Base-by-base conservation (phyloP, 2,113 vertebrate species). In the Octodon degus region DNA sequence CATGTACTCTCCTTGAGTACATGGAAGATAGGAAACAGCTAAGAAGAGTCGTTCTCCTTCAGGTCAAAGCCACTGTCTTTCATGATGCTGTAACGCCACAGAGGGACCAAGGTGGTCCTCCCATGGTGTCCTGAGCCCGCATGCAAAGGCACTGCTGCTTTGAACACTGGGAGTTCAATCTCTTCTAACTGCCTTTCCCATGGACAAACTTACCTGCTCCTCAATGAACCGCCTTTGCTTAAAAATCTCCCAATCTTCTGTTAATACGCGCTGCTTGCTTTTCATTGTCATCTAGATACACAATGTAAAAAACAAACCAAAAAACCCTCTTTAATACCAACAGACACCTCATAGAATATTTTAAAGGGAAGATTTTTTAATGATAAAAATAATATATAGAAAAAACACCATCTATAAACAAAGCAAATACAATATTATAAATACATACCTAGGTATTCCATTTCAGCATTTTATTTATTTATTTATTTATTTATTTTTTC, bases 211-310 rank as follows among this genome's bases (percentile, higher is more conserved):
- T 98, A 99, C 99, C 99, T 99, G 99, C 97, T 99, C 99, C 97
- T 99, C 99, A 81, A 99, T 98, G 98, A 99, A 99, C 91, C 99
- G 98, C 47, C 99, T 99, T 96, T 99, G 99, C 95, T 99, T 99
- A 97, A 99, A 99, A 97, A 99, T 99, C 95, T 99, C 99, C 99
- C 99, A 99, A 97, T 99, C 99, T 97, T 99, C 99, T 95, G 99
- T 99, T 55, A 99, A 98, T 99, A 99, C 98, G 80, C 99, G 98
- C 94, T 99, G 99, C 77, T 99, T 99, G 50, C 99, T 99, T 98
- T 99, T 99, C 98, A 99, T 98, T 93, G 99, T 98, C 98, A 99
- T 99, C 99, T 99, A 97, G 72, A 96, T 97, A 97, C 53, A 20
- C 74, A 8, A 72, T 22, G 17, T 6, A 74, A 43, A 77, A 50